A percentile compares a stretch with the other conserved stretches of the same genome.
phyloP scores from a whole-genome alignment of 2,797 vertebrate species.

The Onychomys leucogaster region DNA sequence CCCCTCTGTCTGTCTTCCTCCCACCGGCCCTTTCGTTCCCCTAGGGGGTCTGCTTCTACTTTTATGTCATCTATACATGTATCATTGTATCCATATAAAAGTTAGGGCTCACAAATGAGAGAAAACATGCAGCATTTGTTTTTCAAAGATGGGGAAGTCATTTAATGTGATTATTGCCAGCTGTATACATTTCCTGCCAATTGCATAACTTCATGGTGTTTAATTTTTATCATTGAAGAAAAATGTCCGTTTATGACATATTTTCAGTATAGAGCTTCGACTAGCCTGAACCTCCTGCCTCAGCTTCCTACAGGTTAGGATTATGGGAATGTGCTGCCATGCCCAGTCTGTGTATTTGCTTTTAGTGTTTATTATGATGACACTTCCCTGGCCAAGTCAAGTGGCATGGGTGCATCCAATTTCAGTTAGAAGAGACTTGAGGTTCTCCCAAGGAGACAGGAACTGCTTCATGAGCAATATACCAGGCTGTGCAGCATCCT shows the following conservation, averaged over 20 bases:
- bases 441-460: neutral
- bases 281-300: neutral
- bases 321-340: neutral
- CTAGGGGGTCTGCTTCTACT: neutral
- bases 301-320: neutral
- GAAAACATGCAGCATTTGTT: neutral
- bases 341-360: neutral
- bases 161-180: neutral
- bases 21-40: neutral
- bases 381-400: neutral
- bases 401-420: neutral
- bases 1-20: neutral
- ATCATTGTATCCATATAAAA: neutral
- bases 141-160: neutral
- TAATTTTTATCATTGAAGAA: neutral
- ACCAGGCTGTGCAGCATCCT: neutral
- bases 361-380: conserved; percentile 30
- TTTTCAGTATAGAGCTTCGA: neutral
- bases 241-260: neutral
- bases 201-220: neutral
- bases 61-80: neutral
- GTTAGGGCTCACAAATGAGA: neutral
- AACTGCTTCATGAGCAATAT: conserved; percentile 8
- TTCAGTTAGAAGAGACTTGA: neutral
- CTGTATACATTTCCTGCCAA: neutral